phyloP scores from a whole-genome alignment of 2,888 invertebrate species.

The Nemoura dubitans region DNA sequence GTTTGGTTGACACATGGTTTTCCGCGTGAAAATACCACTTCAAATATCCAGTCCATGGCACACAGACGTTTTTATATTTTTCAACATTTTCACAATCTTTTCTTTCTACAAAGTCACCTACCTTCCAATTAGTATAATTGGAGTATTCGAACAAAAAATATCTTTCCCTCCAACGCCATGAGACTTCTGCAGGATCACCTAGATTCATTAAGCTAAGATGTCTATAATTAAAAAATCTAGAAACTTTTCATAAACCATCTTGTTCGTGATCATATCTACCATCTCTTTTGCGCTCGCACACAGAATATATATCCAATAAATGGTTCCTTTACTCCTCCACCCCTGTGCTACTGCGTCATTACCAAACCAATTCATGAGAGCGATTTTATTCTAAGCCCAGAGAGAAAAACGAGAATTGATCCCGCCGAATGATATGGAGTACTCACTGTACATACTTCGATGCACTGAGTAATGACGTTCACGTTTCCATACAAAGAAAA shows the following conservation, averaged over 20 bases:
- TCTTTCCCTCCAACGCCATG: not conserved
- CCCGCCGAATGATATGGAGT: not conserved
- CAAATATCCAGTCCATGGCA: too few relatives aligned
- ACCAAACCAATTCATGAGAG: not conserved
- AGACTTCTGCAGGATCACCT: not conserved
- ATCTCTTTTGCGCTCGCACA: not conserved
- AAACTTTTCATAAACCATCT: not conserved
- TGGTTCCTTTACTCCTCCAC: not conserved
- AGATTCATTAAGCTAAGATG: slow-evolving; percentile 7
- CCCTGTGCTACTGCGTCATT: not conserved
- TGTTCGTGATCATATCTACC: not conserved
- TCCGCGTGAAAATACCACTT: too few relatives aligned
- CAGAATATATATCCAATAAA: not conserved
- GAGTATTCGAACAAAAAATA: not conserved
- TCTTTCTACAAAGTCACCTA: not conserved
- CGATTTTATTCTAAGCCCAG: not conserved
- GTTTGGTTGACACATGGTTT: too few relatives aligned
- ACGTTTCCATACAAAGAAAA: too few relatives aligned
- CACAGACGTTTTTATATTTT: not conserved
- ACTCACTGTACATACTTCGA: not conserved
- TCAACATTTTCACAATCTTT: not conserved
- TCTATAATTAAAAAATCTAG: not conserved
- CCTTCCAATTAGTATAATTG: not conserved
- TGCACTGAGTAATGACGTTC: not conserved
- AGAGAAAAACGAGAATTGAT: not conserved